These are phyloP conservation scores for Protonibea diacanthus DNA, from an alignment of 2,797 vertebrate genomes.

Conservation along the genomic window DNA sequence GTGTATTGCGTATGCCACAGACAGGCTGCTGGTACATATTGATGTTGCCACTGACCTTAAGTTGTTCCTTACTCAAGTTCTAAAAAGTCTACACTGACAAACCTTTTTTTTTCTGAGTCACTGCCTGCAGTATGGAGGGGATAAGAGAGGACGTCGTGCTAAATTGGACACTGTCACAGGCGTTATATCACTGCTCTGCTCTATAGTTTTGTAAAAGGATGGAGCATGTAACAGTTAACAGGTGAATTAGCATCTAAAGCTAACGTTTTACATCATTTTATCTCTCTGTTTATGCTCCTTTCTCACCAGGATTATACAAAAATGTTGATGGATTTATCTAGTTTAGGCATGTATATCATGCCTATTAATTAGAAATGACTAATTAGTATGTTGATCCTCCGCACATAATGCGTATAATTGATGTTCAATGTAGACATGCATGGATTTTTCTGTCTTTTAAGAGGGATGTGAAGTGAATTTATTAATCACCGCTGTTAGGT, in stretches of 20 bases:
- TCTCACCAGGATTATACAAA: slow-evolving; percentile 19
- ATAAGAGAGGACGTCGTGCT: slow-evolving; percentile 26
- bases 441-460: slow-evolving; percentile 55
- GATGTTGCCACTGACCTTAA: slow-evolving; percentile 75
- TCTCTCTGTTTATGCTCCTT: slow-evolving; percentile 37
- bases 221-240: slow-evolving; percentile 18
- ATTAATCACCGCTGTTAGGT: slow-evolving; percentile 34
- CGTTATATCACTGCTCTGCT: slow-evolving; percentile 40
- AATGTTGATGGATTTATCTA: slow-evolving; percentile 47
- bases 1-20: slow-evolving; percentile 49
- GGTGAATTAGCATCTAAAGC: slow-evolving; percentile 43
- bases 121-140: slow-evolving; percentile 25
- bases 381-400: slow-evolving; percentile 64
- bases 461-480: slow-evolving; percentile 43
- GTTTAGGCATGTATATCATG: slow-evolving; percentile 40
- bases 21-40: slow-evolving; percentile 61
- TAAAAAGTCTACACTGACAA: slow-evolving; percentile 57
- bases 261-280: slow-evolving; percentile 26
- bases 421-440: slow-evolving; percentile 42
- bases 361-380: slow-evolving; percentile 62
- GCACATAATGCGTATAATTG: slow-evolving; percentile 59
- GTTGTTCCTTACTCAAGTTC: slow-evolving; percentile 59
- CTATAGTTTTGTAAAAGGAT: slow-evolving; percentile 30
- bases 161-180: slow-evolving; percentile 54
- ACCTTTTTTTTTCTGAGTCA: slow-evolving; percentile 38